phyloP scores from a whole-genome alignment of 1,140 invertebrate genomes.

The Dreissena polymorpha region DNA sequence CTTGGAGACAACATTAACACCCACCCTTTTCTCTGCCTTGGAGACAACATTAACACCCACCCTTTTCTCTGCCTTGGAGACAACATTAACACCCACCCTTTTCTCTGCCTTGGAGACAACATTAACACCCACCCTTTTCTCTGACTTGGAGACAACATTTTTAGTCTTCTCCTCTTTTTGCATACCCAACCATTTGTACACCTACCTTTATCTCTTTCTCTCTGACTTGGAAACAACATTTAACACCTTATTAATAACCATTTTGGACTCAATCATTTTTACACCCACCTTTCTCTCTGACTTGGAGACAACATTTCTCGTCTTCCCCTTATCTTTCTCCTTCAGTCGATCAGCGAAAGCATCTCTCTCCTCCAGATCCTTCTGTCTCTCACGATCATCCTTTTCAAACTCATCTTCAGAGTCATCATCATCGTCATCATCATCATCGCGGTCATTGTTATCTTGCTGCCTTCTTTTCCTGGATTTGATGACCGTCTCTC shows the following conservation, averaged over 20 bases:
- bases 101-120: slow-evolving; percentile 85
- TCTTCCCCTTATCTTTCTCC: slow-evolving; percentile 94
- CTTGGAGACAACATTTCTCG: slow-evolving; percentile 86
- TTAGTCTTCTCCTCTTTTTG: no score
- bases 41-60: slow-evolving; percentile 80
- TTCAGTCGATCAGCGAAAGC: slow-evolving; percentile 94
- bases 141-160: slow-evolving; percentile 1
- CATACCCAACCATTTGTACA: no score
- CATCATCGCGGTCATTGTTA: slow-evolving; percentile 31
- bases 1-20: slow-evolving; percentile 81
- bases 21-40: slow-evolving; percentile 84
- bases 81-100: slow-evolving; percentile 82
- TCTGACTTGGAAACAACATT: slow-evolving; percentile 87
- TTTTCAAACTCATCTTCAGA: slow-evolving; percentile 64
- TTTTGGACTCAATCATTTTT: background rate
- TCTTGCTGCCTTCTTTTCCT: background rate
- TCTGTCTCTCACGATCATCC: slow-evolving; percentile 83
- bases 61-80: slow-evolving; percentile 85
- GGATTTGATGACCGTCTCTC: background rate
- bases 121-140: slow-evolving; percentile 40
- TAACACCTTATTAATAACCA: slow-evolving; percentile 75
- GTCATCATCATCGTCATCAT: slow-evolving; percentile 54
- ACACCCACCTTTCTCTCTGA: slow-evolving; percentile 84
- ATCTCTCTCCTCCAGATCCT: slow-evolving; percentile 95
- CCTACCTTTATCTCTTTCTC: slow-evolving; percentile 83